Evolutionary conservation across 2,888 invertebrate species (phyloP), one percentile per base, ranked within the genome.

Genomic region (Melipona beecheii): DNA sequence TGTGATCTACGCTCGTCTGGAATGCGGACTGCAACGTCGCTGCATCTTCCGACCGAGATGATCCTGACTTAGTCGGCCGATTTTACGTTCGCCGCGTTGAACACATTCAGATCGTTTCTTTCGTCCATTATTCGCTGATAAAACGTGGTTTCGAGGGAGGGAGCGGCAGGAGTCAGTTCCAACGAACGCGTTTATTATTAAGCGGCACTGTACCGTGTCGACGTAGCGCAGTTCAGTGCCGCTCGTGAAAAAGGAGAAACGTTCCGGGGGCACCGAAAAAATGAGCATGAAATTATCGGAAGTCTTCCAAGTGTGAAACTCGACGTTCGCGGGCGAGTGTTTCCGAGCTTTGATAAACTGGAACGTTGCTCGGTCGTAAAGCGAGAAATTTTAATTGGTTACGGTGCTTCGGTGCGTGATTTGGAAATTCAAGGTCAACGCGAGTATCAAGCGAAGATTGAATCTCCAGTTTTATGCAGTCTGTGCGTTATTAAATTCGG

Each of bases 121-220:
- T 58, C 27, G 31, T 17, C 11, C 43, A 65, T 56, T 66, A n/a
- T n/a, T n/a, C n/a, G 60, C 2, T 27, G 31, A 43, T 52, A 60
- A 78, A 80, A 71, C n/a, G 49, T 43, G 43, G 65, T 71, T 71
- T 58, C 36, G 6, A 43, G 43, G 43, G 1, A 43, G 43, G 43
- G 43, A 43, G 43, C 2, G 9, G 43, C 11, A 9, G 17, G 31
- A 27, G 24, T 36, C 43, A 13, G 64, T 54, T 65, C 54, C 43
- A 50, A 21, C 68, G 66, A 62, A 68, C 66, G 54, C 79, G 58
- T 72, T 78, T 81, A 72, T 71, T 80, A 80, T 78, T 54, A 13
- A 78, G 49, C 68, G 71, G 27, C 66, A 60, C 15, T 49, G 66
- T 65, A 72, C 66, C 71, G 50, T 66, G 56, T 78, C 65, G 19